A percentile compares a stretch with the other conserved stretches of the same genome.
Evolutionary conservation across 2,113 vertebrate species (phyloP).

Genomic region (Oncorhynchus clarkii): DNA sequence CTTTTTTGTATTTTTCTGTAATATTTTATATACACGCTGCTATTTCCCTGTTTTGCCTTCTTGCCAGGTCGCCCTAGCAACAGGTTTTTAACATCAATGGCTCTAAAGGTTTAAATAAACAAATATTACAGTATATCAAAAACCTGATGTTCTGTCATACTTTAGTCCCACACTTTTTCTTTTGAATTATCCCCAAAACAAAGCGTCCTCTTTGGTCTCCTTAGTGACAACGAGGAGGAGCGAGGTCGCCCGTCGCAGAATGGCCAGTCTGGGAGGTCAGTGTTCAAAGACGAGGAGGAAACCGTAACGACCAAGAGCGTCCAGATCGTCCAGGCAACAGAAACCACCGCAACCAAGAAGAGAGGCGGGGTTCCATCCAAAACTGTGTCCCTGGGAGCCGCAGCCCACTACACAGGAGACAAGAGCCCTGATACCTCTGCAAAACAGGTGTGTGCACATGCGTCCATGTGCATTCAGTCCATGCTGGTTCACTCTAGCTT

Average conservation of each 20-base stretch:
- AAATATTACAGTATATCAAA: too few relatives aligned
- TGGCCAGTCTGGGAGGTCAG: slow-evolving; percentile 75
- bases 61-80: too few relatives aligned
- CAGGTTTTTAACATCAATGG: too few relatives aligned
- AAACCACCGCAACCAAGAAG: slow-evolving; percentile 91
- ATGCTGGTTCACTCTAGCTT: neutral
- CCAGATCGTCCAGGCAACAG: slow-evolving; percentile 90
- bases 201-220: slow-evolving; percentile 24
- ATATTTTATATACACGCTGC: too few relatives aligned
- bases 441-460: slow-evolving; percentile 72
- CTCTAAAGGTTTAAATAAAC: too few relatives aligned
- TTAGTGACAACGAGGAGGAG: slow-evolving; percentile 88
- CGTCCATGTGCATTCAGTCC: neutral
- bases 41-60: too few relatives aligned
- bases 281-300: slow-evolving; percentile 97
- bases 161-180: too few relatives aligned
- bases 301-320: slow-evolving; percentile 92
- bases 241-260: slow-evolving; percentile 78
- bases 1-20: too few relatives aligned
- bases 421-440: slow-evolving; percentile 72
- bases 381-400: slow-evolving; percentile 94
- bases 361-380: slow-evolving; percentile 87
- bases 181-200: too few relatives aligned
- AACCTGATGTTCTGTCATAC: too few relatives aligned
- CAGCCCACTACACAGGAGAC: slow-evolving; percentile 92